Base-by-base conservation (phyloP, 1,140 invertebrate genomes). In the Pararge aegeria region DNA sequence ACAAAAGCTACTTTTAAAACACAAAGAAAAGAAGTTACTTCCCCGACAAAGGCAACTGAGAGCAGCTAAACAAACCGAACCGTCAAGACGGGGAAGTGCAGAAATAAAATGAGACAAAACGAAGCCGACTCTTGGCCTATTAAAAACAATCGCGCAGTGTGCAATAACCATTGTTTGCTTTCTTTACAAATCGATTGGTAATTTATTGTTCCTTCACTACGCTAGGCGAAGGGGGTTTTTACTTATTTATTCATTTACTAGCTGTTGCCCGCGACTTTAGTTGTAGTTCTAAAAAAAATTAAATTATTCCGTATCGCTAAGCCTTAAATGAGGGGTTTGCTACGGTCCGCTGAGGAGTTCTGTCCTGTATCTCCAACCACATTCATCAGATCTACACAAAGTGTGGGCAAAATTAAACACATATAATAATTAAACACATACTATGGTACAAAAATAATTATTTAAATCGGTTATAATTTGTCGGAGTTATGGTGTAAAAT, bases 161-260 rank as follows among this genome's bases (percentile, higher is more conserved):
- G 12, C 16, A 54, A 54, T 38, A 38, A 5, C 46, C 44, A 54
- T 57, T 57, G 42, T 58, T 64, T 55, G 55, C 34, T 42, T 61
- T 55, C 52, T 59, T 58, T 55, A 64, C 61, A 64, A 59, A 59
- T 64, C 61, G 55, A 59, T 64, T 54, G 42, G 44, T 54, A 49
- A 64, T 64, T 48, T 48, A 20, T 20, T 40, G 42, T 49, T 59
- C 10, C 30, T 34, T 34, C n/a, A 34, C n/a, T 10, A 18, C 13
- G n/a, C n/a, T n/a, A n/a, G 16, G 2, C n/a, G 15, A 18, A 42
- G 13, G 13, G 10, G 13, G 37, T 2, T 15, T 42, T 42, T 18
- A 5, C 12, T 42, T 12, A 18, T 16, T n/a, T 42, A 16, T 15
- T 2, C 4, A 4, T 42, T 42, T 34, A 6, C 10, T 12, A 12